These are phyloP conservation scores for Chalcosyrphus nemorum DNA, from an alignment of 2,888 invertebrate species.

Conservation along the genomic window DNA sequence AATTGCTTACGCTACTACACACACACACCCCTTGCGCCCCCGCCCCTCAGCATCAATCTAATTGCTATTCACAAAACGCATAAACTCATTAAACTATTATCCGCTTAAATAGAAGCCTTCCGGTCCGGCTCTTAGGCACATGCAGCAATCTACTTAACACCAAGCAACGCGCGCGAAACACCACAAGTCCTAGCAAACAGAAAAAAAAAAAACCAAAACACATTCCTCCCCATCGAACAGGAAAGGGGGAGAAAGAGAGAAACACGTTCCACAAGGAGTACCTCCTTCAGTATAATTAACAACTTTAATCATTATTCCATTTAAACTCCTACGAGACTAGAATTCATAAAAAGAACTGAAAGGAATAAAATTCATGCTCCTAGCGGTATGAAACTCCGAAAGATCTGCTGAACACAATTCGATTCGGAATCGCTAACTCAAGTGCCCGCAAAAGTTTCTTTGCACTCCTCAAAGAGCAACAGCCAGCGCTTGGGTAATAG, in stretches of 20 bases:
- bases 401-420: constrained; percentile 49
- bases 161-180: background rate
- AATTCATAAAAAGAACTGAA: constrained; percentile 52
- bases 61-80: constrained; percentile 68
- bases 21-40: too few relatives aligned
- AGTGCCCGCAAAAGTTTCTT: constrained; percentile 61
- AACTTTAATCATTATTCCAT: constrained; percentile 73
- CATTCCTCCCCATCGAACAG: constrained; percentile 38
- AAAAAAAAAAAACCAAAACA: constrained; percentile 37
- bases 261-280: constrained; percentile 58
- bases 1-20: constrained; percentile 29
- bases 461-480: constrained; percentile 17
- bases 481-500: constrained; percentile 27
- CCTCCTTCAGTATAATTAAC: constrained; percentile 72
- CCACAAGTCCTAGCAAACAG: constrained; percentile 3
- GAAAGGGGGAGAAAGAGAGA: too few relatives aligned
- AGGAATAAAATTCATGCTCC: constrained; percentile 34
- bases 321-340: constrained; percentile 69
- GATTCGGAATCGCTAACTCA: constrained; percentile 60
- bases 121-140: constrained; percentile 42
- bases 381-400: constrained; percentile 30
- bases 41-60: constrained; percentile 14
- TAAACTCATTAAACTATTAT: constrained; percentile 72
- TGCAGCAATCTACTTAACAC: constrained; percentile 57
- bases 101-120: constrained; percentile 67